A percentile compares a stretch with the other conserved stretches of the same genome.
Conservation (phyloP, 1,140 invertebrate genomes). For the Copidosoma floridanum region DNA sequence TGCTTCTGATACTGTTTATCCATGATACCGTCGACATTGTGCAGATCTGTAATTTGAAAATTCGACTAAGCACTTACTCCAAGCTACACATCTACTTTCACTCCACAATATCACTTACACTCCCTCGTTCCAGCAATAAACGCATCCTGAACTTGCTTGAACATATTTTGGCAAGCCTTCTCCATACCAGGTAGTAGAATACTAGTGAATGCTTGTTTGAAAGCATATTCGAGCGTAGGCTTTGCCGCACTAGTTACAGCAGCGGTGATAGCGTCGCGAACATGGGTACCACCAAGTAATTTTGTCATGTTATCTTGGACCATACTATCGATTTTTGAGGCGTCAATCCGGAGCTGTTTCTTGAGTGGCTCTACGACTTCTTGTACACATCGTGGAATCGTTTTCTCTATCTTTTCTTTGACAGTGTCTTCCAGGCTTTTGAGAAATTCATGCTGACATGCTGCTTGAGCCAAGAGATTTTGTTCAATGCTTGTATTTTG, state of each 20-base stretch:
- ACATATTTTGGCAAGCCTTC: slow-evolving; percentile 79
- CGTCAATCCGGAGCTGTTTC: slow-evolving; percentile 69
- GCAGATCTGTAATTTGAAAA: slow-evolving; percentile 42
- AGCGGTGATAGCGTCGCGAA: slow-evolving; percentile 71
- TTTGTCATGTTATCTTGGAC: slow-evolving; percentile 78
- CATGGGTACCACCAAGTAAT: slow-evolving; percentile 70
- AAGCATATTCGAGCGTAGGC: slow-evolving; percentile 67
- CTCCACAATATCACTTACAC: slow-evolving; percentile 65
- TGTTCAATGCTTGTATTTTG: slow-evolving; percentile 51
- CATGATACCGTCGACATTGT: slow-evolving; percentile 42
- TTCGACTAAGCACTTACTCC: not conserved
- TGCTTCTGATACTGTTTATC: slow-evolving; percentile 46
- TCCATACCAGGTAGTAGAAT: slow-evolving; percentile 81
- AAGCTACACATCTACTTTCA: not conserved
- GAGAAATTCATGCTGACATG: slow-evolving; percentile 55
- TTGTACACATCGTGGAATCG: slow-evolving; percentile 60
- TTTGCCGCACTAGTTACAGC: slow-evolving; percentile 67
- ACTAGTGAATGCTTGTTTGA: slow-evolving; percentile 72
- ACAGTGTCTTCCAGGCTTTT: slow-evolving; percentile 65
- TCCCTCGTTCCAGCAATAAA: slow-evolving; percentile 84
- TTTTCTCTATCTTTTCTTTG: slow-evolving; percentile 69
- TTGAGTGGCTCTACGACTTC: slow-evolving; percentile 71
- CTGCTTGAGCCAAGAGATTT: slow-evolving; percentile 54
- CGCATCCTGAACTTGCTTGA: slow-evolving; percentile 81
- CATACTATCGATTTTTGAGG: slow-evolving; percentile 73